These are phyloP conservation scores for Chaenodraco wilsoni DNA, from an alignment of 2,797 vertebrate genomes.

Conservation along the genomic window DNA sequence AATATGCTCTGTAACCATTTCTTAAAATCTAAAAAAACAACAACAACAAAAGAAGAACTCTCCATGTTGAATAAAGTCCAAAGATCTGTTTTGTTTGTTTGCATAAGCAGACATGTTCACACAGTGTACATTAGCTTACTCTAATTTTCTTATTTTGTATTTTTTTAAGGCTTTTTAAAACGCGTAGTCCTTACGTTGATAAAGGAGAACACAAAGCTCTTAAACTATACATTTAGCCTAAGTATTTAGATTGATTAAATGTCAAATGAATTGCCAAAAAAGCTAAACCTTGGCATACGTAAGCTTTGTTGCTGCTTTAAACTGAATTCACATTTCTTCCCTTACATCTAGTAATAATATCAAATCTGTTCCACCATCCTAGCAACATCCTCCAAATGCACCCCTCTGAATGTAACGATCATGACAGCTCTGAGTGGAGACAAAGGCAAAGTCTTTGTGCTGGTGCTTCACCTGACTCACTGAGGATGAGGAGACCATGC, in stretches of 20 bases:
- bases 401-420: too few species aligned
- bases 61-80: too few species aligned
- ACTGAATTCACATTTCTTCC: neutral
- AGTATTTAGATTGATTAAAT: neutral
- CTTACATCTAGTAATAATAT: neutral
- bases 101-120: neutral
- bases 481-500: conserved; percentile 1
- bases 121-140: neutral
- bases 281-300: too few species aligned
- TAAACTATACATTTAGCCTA: too few species aligned
- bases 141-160: neutral
- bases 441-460: conserved; percentile 19
- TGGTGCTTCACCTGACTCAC: neutral
- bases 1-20: too few species aligned
- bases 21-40: too few species aligned
- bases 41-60: too few species aligned
- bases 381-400: too few species aligned
- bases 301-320: neutral
- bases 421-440: conserved; percentile 6
- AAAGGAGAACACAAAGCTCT: too few species aligned
- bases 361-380: neutral
- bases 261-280: neutral
- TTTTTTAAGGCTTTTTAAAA: too few species aligned
- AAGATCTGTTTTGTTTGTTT: neutral
- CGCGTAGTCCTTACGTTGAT: too few species aligned